phyloP scores from a whole-genome alignment of 2,888 invertebrate genomes.

The Leucoptera coffeella region DNA sequence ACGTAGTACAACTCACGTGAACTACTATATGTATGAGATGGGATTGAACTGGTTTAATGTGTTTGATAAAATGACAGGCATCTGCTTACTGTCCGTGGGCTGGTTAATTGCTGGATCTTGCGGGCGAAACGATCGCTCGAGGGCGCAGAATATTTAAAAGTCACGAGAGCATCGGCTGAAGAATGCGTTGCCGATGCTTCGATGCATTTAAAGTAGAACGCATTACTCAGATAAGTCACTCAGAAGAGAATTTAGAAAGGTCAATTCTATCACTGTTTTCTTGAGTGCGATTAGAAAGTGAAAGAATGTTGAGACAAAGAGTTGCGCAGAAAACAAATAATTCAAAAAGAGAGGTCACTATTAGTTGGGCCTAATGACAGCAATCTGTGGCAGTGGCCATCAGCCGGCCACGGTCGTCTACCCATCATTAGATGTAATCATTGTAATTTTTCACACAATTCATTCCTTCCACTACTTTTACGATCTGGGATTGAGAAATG shows the following conservation, averaged over 20 bases:
- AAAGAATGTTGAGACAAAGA: constrained; percentile 9
- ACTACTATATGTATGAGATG: constrained; percentile 27
- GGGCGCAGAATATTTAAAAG: no score
- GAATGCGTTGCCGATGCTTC: no score
- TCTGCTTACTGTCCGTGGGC: constrained; percentile 37
- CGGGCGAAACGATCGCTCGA: no score
- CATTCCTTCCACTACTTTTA: constrained; percentile 32
- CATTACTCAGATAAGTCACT: no score
- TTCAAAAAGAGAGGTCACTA: constrained; percentile 37
- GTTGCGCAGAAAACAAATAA: constrained; percentile 27
- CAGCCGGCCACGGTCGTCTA: constrained; percentile 28
- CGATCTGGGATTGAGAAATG: constrained; percentile 8
- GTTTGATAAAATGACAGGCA: constrained; percentile 50
- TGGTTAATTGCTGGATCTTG: constrained; percentile 48
- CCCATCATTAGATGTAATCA: constrained; percentile 47
- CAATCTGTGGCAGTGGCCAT: constrained; percentile 37
- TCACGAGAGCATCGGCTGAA: no score
- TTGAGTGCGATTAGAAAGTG: no score
- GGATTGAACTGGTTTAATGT: constrained; percentile 44
- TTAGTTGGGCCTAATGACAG: constrained; percentile 44
- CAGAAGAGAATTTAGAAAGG: no score
- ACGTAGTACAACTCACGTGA: constrained; percentile 17
- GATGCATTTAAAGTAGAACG: no score
- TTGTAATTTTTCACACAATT: constrained; percentile 53
- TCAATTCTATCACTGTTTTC: no score